phyloP scores from a whole-genome alignment of 2,888 invertebrate species.

The Drosophila ustulata region DNA sequence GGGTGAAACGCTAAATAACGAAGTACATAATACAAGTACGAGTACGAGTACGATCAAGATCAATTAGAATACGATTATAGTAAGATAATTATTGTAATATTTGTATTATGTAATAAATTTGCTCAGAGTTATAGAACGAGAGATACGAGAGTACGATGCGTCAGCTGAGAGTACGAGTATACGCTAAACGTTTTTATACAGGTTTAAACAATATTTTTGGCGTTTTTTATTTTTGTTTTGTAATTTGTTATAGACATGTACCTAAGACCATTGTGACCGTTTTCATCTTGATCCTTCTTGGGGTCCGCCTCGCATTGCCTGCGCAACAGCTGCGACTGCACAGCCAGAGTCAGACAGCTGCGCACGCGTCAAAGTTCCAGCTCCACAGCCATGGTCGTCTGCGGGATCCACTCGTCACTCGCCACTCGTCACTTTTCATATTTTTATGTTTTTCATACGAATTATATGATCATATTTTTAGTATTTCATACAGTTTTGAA shows the following conservation, averaged over 20 bases:
- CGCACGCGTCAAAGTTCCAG: slow-evolving; percentile 49
- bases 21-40: slow-evolving; percentile 68
- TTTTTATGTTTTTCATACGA: slow-evolving; percentile 37
- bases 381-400: slow-evolving; percentile 21
- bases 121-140: slow-evolving; percentile 68
- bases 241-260: slow-evolving; percentile 52
- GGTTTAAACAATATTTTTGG: slow-evolving; percentile 43
- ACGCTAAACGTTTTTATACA: slow-evolving; percentile 70
- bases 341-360: slow-evolving; percentile 15
- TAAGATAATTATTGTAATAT: slow-evolving; percentile 40
- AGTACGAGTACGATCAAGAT: slow-evolving; percentile 56
- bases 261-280: slow-evolving; percentile 55
- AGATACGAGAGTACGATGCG: slow-evolving; percentile 67
- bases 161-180: slow-evolving; percentile 53
- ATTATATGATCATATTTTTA: slow-evolving; percentile 62
- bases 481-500: slow-evolving; percentile 50
- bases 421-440: slow-evolving; percentile 53
- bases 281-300: slow-evolving; percentile 38
- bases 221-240: slow-evolving; percentile 32
- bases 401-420: slow-evolving; percentile 19
- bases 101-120: slow-evolving; percentile 42
- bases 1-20: slow-evolving; percentile 71
- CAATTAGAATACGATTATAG: slow-evolving; percentile 66
- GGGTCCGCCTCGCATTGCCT: slow-evolving; percentile 16
- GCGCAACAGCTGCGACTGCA: slow-evolving; percentile 41